phyloP scores from a whole-genome alignment of 2,113 vertebrate species.

The Hydrochoerus hydrochaeris region DNA sequence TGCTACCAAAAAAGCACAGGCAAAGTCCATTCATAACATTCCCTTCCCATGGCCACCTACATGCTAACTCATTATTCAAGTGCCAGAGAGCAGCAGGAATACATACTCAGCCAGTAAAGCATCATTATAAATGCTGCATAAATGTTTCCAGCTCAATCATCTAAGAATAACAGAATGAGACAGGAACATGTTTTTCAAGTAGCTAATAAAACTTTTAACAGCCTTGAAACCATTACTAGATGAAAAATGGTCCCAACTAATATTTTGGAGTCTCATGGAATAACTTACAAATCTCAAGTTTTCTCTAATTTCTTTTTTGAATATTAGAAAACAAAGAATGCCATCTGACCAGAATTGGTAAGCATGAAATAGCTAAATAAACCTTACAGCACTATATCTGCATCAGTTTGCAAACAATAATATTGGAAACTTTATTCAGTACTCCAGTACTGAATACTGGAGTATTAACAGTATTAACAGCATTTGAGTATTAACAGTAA shows the following conservation, averaged over 20 bases:
- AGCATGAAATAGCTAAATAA: constrained; percentile 70
- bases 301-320: constrained; percentile 59
- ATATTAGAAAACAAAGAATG: constrained; percentile 59
- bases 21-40: constrained; percentile 58
- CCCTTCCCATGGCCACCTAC: constrained; percentile 69
- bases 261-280: constrained; percentile 49
- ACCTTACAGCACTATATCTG: constrained; percentile 67
- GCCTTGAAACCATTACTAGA: constrained; percentile 61
- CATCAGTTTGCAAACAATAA: constrained; percentile 56
- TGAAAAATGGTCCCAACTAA: neutral
- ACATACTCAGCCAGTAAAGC: constrained; percentile 74
- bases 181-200: constrained; percentile 69
- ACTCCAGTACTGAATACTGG: constrained; percentile 7
- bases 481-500: neutral
- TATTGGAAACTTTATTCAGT: neutral
- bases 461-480: neutral
- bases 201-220: constrained; percentile 62
- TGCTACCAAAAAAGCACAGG: neutral
- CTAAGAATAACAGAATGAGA: constrained; percentile 73
- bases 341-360: constrained; percentile 12
- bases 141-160: constrained; percentile 77
- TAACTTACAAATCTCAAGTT: constrained; percentile 49
- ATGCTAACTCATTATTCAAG: constrained; percentile 68
- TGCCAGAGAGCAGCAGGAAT: constrained; percentile 69
- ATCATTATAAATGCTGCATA: constrained; percentile 55